Percentiles rank a stretch among this genome's conserved stretches.
phyloP scores from a whole-genome alignment of 2,888 invertebrate species.

The Parnassius orleans region DNA sequence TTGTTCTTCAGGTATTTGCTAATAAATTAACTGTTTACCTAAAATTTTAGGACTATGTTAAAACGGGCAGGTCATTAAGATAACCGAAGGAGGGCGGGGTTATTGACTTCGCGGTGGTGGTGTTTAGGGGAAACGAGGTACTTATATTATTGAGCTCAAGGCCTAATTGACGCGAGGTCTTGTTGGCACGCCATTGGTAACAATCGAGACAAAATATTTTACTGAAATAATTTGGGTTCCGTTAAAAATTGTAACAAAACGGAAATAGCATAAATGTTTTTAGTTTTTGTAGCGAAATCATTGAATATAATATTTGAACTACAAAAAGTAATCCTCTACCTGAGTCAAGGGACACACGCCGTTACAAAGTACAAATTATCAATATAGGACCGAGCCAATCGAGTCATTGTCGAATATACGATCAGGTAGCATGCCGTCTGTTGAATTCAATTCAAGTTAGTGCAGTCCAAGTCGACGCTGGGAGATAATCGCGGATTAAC shows the following conservation, averaged over 20 bases:
- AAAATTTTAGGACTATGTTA: slow-evolving; percentile 26
- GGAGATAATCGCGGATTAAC: slow-evolving; percentile 76
- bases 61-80: slow-evolving; percentile 49
- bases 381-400: slow-evolving; percentile 54
- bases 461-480: slow-evolving; percentile 38
- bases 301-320: not conserved
- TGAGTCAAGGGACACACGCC: slow-evolving; percentile 49
- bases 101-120: slow-evolving; percentile 39
- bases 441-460: slow-evolving; percentile 63
- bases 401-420: slow-evolving; percentile 61
- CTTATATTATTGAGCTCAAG: slow-evolving; percentile 47
- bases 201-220: slow-evolving; percentile 19
- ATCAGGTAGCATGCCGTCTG: slow-evolving; percentile 69
- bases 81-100: slow-evolving; percentile 58
- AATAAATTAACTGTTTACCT: not conserved
- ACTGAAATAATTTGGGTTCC: slow-evolving; percentile 3
- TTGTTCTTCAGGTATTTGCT: too few species aligned
- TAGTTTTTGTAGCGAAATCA: not conserved
- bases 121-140: slow-evolving; percentile 38
- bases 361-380: slow-evolving; percentile 40
- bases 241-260: slow-evolving; percentile 3
- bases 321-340: slow-evolving; percentile 51
- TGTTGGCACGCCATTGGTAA: slow-evolving; percentile 49
- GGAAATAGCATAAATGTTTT: not conserved
- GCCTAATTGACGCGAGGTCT: slow-evolving; percentile 44